These are phyloP conservation scores for Pitangus sulphuratus DNA, from an alignment of 2,797 vertebrate species.

Conservation along the genomic window DNA sequence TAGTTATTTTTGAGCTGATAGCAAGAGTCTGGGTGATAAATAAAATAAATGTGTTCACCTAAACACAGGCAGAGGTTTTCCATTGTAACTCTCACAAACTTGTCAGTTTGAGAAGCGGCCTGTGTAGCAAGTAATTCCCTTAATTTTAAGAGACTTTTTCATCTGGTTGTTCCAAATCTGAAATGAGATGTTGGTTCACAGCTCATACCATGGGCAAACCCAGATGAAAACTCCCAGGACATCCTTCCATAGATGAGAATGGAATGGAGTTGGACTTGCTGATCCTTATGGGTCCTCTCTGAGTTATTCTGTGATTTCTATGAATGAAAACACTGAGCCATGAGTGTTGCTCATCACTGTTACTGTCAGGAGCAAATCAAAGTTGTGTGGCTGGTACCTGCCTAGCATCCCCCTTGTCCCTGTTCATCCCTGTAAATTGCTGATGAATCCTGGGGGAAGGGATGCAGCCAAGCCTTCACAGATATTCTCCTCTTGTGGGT, in stretches of 20 bases:
- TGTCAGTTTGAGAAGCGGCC: not conserved
- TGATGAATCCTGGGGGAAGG: not conserved
- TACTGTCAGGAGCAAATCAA: not conserved
- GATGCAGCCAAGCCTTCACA: not conserved
- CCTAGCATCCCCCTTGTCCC: not conserved
- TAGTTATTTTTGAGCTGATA: conserved; percentile 7
- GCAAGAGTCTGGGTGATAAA: not conserved
- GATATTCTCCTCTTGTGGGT: not conserved
- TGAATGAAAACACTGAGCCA: not conserved
- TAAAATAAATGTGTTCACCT: not conserved
- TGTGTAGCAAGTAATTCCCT: not conserved
- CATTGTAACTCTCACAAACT: not conserved
- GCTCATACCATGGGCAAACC: not conserved
- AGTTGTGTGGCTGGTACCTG: not conserved
- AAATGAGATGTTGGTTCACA: not conserved
- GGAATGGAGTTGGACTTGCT: not conserved
- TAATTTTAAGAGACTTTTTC: not conserved
- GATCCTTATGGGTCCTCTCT: not conserved
- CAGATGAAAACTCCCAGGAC: not conserved
- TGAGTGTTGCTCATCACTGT: not conserved
- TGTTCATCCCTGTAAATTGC: not conserved
- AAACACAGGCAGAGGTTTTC: not conserved
- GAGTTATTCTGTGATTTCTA: not conserved
- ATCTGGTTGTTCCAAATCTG: not conserved
- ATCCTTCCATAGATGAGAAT: not conserved